Percentiles rank a stretch among this genome's conserved stretches.
Evolutionary conservation across 2,113 vertebrate species (phyloP).

Genomic region (Eidolon helvum): DNA sequence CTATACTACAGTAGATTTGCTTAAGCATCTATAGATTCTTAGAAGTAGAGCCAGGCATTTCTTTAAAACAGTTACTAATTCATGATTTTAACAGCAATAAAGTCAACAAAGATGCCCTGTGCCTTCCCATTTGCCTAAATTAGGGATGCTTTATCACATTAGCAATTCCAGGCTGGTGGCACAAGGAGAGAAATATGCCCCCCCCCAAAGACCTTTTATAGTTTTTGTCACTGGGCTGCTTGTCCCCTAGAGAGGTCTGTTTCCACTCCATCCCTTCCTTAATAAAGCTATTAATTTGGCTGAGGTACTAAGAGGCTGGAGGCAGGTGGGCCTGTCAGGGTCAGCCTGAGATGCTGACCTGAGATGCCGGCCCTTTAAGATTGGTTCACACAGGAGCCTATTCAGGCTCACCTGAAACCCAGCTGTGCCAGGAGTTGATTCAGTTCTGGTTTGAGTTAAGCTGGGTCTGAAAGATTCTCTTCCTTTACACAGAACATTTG

Average conservation of each 20-base stretch:
- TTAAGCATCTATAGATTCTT: background rate
- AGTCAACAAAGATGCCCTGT: background rate
- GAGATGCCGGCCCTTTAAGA: background rate
- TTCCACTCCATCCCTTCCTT: background rate
- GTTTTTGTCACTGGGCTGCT: background rate
- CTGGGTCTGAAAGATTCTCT: background rate
- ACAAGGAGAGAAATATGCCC: background rate
- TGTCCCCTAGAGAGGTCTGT: too few species aligned
- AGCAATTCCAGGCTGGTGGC: background rate
- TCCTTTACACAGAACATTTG: background rate
- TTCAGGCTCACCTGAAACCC: background rate
- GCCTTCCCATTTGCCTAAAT: background rate
- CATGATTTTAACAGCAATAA: background rate
- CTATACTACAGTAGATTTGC: background rate
- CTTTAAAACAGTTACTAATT: background rate
- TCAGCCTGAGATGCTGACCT: too few species aligned
- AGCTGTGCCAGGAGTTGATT: background rate
- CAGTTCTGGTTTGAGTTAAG: conserved; percentile 29
- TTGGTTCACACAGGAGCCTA: background rate
- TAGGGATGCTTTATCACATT: background rate
- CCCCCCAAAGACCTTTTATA: background rate
- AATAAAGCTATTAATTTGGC: background rate
- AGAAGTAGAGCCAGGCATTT: background rate
- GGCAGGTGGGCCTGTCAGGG: background rate
- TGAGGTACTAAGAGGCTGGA: background rate